Evolutionary conservation across 2,888 invertebrate genomes (phyloP).

Genomic region (Clusia tigrina): DNA sequence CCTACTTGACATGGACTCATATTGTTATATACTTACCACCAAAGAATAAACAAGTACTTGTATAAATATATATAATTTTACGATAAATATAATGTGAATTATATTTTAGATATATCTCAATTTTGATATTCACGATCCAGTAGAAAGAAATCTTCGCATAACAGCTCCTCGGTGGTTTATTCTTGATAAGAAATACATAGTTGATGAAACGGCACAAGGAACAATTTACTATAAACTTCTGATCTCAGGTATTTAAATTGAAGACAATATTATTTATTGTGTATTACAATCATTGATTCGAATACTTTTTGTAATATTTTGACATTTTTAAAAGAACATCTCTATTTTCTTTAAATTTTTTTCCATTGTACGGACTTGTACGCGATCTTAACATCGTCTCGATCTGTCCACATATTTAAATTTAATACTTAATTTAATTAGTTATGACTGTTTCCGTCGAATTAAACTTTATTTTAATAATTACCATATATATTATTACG

Average conservation of each 20-base stretch:
- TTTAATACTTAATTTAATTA: no score
- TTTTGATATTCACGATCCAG: conserved; percentile 71
- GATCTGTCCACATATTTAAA: no score
- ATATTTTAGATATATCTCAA: conserved; percentile 70
- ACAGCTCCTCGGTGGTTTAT: conserved; percentile 63
- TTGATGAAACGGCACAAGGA: conserved; percentile 68
- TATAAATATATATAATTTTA: conserved; percentile 16
- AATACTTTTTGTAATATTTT: background rate
- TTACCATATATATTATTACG: no score
- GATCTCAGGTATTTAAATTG: conserved; percentile 60
- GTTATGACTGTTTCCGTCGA: no score
- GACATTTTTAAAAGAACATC: background rate
- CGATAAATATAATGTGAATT: background rate
- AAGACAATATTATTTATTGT: background rate
- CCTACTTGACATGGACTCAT: conserved; percentile 72
- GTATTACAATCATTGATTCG: background rate
- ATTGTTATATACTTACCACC: conserved; percentile 74
- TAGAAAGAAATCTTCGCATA: conserved; percentile 60
- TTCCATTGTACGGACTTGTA: conserved; percentile 4
- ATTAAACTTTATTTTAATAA: no score
- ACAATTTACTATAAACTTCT: conserved; percentile 71
- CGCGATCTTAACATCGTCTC: no score
- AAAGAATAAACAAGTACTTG: conserved; percentile 68
- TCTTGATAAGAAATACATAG: conserved; percentile 60
- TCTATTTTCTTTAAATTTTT: background rate